Evolutionary conservation across 2,888 invertebrate species (phyloP), one percentile per base, ranked within the genome.

Genomic region (Chrysolina americana): DNA sequence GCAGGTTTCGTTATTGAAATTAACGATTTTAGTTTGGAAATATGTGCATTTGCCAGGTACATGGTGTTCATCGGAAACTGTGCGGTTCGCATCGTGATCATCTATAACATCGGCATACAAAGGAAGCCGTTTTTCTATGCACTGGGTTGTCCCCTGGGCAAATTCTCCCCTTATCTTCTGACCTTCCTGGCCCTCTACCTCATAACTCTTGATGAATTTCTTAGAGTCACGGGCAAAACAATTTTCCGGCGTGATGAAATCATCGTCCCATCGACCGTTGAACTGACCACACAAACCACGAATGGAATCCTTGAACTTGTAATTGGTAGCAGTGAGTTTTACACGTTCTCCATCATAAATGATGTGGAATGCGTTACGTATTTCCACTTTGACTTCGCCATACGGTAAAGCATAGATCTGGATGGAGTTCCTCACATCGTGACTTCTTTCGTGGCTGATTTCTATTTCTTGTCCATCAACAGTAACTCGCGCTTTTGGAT

Each of bases 201-300:
- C 90, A 85, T 89, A 94, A 8, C 90, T 89, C 2, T 91, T 90
- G 62, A 89, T 89, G 83, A 91, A 94, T 71, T 89, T 86, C 48
- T 36, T 36, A 8, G 36, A 8, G 36, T 36, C 36, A 36, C 36
- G 36, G 8, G 36, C 36, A 36, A 36, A 90, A 81, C 90, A 89
- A 72, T 91, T 91, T 72, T 88, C 82, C 0, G 94, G 93, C 2
- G 90, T 89, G 15, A 88, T 85, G 83, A 91, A 92, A 80, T 94
- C 94, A 75, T 91, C 90, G 63, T 87, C 85, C n/a, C 87, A 79
- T 63, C 93, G 91, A 11, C 91, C 91, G 78, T 90, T 91, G 89
- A 90, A 92, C 79, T 89, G 89, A 13, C 94, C 94, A 82, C 94
- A 94, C 48, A 94, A 89, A 76, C 94, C 94, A 74, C 91, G 89